These are phyloP conservation scores for Drosophila lacteicornis DNA, from an alignment of 1,140 invertebrate species.

Conservation along the genomic window DNA sequence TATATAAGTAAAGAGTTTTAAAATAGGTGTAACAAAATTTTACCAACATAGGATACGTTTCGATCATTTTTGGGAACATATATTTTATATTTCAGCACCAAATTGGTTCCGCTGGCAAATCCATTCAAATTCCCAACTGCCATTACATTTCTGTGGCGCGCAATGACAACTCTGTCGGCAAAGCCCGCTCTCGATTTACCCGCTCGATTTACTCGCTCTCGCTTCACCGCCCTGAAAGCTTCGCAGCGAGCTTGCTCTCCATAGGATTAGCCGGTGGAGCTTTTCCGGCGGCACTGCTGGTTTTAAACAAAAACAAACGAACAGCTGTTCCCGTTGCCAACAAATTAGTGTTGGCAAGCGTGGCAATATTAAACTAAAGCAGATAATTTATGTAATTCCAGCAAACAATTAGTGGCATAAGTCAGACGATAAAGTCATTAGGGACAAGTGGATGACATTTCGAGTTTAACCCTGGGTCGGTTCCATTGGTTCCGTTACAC, in stretches of 20 bases:
- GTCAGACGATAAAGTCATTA: slow-evolving; percentile 38
- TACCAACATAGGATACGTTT: no score
- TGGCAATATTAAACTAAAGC: not conserved
- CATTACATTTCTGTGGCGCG: not conserved
- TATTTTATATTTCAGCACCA: no score
- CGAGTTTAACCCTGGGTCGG: not conserved
- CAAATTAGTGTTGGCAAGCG: slow-evolving; percentile 26
- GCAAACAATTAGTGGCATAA: slow-evolving; percentile 21
- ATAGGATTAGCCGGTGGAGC: not conserved
- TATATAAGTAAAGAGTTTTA: no score
- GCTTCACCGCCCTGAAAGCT: slow-evolving; percentile 5
- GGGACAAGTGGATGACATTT: slow-evolving; percentile 28
- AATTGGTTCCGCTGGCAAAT: no score
- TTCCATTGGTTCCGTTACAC: not conserved
- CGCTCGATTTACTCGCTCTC: no score
- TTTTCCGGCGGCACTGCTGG: slow-evolving; percentile 8
- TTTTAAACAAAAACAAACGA: slow-evolving; percentile 57
- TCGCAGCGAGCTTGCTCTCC: not conserved
- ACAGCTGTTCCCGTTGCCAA: slow-evolving; percentile 47
- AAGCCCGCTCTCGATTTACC: not conserved
- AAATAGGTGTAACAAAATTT: no score
- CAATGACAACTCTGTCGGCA: slow-evolving; percentile 7
- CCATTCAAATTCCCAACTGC: slow-evolving; percentile 5
- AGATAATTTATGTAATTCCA: slow-evolving; percentile 19
- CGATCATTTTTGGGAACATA: no score